Percentiles rank a stretch among this genome's conserved stretches.
These are phyloP conservation scores for Muntiacus reevesi DNA, from an alignment of 2,113 vertebrate species.

Conservation along the genomic window DNA sequence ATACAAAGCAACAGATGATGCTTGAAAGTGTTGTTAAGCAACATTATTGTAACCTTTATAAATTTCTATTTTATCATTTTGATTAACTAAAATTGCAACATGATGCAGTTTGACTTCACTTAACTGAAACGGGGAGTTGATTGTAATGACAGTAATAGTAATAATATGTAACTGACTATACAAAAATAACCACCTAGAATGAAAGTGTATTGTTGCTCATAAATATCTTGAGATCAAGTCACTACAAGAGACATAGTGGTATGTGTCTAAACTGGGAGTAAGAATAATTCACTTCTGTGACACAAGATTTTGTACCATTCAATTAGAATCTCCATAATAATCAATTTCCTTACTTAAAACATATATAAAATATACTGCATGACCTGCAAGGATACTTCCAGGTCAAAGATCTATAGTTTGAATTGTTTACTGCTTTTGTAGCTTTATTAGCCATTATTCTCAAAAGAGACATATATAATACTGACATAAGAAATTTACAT, in stretches of 20 bases:
- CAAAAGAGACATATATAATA: neutral
- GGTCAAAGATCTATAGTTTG: neutral
- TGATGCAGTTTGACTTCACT: conserved; percentile 24
- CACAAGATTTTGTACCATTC: neutral
- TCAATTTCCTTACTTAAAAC: neutral
- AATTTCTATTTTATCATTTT: neutral
- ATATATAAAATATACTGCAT: neutral
- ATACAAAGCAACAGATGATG: neutral
- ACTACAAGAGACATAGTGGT: neutral
- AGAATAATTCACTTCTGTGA: neutral
- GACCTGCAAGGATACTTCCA: neutral
- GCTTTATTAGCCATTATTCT: neutral
- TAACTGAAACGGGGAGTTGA: conserved; percentile 11
- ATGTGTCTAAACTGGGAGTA: neutral
- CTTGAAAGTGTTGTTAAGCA: neutral
- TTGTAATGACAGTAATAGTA: neutral
- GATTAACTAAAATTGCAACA: conserved; percentile 13
- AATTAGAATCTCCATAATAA: neutral
- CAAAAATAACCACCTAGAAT: neutral
- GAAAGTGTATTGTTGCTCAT: neutral
- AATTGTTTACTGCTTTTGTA: neutral
- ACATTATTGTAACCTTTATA: neutral
- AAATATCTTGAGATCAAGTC: neutral
- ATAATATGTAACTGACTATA: neutral
- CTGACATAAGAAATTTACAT: neutral